Evolutionary conservation across 35 echinoderm and acorn worm species (phyloP).

Genomic region (Diadema setosum): DNA sequence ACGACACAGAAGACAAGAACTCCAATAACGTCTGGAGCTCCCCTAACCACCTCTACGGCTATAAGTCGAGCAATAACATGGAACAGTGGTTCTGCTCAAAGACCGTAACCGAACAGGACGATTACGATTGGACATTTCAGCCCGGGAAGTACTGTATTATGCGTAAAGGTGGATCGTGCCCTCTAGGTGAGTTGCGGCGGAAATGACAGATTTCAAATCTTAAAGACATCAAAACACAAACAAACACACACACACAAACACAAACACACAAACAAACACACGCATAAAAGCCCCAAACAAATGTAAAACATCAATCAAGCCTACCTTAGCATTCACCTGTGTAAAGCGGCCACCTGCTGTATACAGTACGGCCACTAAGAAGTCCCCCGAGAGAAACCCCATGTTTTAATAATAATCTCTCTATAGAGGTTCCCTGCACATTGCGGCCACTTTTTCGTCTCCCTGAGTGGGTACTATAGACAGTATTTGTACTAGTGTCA

Average conservation of each 20-base stretch:
- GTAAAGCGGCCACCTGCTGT: neutral
- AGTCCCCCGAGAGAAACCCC: neutral
- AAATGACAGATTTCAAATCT: neutral
- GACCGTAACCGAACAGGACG: neutral
- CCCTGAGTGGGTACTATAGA: neutral
- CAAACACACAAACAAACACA: neutral
- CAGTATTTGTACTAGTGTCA: neutral
- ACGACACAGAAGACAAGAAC: slow-evolving; percentile 40
- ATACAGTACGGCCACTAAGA: neutral
- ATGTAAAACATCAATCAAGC: neutral
- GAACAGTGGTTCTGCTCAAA: slow-evolving; percentile 14
- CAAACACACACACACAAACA: neutral
- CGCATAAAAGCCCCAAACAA: neutral
- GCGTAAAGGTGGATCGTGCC: slow-evolving; percentile 18
- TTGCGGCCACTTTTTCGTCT: neutral
- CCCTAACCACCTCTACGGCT: neutral
- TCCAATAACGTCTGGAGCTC: neutral
- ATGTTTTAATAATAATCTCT: neutral
- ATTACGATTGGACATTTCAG: neutral
- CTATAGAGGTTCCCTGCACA: neutral
- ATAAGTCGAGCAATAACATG: neutral
- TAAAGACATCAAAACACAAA: neutral
- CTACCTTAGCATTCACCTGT: neutral
- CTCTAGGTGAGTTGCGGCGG: neutral
- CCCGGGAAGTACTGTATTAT: slow-evolving; percentile 52